phyloP scores from a whole-genome alignment of 2,113 vertebrate species.

The Cryptotis parvus region DNA sequence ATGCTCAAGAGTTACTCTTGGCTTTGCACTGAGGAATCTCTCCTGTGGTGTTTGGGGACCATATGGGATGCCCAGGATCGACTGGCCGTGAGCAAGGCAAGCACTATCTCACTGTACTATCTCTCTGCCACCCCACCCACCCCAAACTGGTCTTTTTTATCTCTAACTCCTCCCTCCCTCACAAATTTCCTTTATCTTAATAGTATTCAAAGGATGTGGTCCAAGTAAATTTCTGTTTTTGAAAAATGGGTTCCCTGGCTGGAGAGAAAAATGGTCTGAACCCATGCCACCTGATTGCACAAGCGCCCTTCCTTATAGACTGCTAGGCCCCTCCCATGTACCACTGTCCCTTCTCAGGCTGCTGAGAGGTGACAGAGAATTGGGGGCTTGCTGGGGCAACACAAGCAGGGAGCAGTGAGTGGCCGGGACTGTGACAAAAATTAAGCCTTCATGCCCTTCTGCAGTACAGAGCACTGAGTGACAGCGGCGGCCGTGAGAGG shows the following conservation, averaged over 20 bases:
- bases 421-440: conserved; percentile 4
- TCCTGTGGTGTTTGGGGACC: too few relatives aligned
- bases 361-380: neutral
- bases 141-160: neutral
- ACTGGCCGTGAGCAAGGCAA: too few relatives aligned
- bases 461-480: neutral
- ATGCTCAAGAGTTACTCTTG: too few relatives aligned
- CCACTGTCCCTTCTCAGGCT: neutral
- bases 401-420: neutral
- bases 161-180: neutral
- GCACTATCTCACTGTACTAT: too few relatives aligned
- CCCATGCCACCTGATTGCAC: neutral
- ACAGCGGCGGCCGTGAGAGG: neutral
- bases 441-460: neutral
- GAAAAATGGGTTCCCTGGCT: conserved; percentile 24
- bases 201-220: neutral
- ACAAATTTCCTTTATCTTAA: neutral
- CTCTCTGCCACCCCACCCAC: too few relatives aligned
- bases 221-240: conserved; percentile 15
- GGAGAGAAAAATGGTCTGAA: conserved; percentile 36
- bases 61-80: too few relatives aligned
- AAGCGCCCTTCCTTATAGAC: conserved; percentile 36
- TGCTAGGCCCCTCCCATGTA: neutral
- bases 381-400: neutral
- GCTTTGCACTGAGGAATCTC: too few relatives aligned